Evolutionary conservation across 2,888 invertebrate species (phyloP).

Genomic region (Bellardia pandia): DNA sequence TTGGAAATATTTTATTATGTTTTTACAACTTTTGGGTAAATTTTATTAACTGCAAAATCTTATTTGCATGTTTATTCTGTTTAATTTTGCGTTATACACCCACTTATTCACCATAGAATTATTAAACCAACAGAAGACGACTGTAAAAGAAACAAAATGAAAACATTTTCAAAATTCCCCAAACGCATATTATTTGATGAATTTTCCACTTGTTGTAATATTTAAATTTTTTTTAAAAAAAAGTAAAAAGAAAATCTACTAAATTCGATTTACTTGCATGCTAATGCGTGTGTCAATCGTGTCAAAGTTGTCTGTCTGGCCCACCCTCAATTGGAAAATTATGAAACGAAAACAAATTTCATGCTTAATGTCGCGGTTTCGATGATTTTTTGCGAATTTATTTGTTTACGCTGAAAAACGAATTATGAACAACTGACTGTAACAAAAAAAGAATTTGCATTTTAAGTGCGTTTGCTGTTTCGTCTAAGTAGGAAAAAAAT

Average conservation of each 20-base stretch:
- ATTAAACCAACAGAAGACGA: neutral
- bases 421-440: neutral
- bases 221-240: slow-evolving; percentile 41
- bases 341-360: slow-evolving; percentile 81
- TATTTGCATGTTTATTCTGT: slow-evolving; percentile 83
- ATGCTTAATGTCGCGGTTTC: slow-evolving; percentile 81
- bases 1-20: slow-evolving; percentile 18
- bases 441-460: slow-evolving; percentile 64
- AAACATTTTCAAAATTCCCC: slow-evolving; percentile 58
- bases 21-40: slow-evolving; percentile 72
- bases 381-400: slow-evolving; percentile 61
- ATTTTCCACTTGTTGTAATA: slow-evolving; percentile 67
- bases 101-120: neutral
- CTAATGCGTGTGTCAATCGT: slow-evolving; percentile 75
- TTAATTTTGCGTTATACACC: slow-evolving; percentile 75
- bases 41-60: slow-evolving; percentile 83
- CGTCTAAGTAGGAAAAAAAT: slow-evolving; percentile 35
- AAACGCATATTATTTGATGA: slow-evolving; percentile 70
- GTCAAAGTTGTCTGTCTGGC: slow-evolving; percentile 58
- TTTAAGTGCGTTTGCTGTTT: slow-evolving; percentile 67
- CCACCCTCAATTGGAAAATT: slow-evolving; percentile 50
- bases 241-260: slow-evolving; percentile 24
- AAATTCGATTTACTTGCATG: slow-evolving; percentile 76
- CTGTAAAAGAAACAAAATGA: slow-evolving; percentile 1
- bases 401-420: slow-evolving; percentile 44